Evolutionary conservation across 1,140 invertebrate genomes (phyloP).

Genomic region (Eulimnadia texana): DNA sequence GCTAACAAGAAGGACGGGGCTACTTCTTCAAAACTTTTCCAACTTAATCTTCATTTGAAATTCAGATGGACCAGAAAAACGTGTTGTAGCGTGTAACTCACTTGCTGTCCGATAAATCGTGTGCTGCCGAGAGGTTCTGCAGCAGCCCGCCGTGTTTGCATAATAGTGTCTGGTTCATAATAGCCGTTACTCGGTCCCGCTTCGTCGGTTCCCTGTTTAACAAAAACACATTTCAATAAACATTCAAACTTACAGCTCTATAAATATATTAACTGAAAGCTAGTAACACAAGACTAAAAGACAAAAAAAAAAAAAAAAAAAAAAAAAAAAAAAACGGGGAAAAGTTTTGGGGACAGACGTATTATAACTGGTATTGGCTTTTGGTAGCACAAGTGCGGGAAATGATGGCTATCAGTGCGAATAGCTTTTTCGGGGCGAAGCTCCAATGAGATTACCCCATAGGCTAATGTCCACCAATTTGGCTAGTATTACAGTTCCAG

Average conservation of each 20-base stretch:
- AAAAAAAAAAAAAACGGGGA: not conserved
- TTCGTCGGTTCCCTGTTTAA: slow-evolving; percentile 16
- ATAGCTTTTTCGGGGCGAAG: no score
- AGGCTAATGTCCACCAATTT: no score
- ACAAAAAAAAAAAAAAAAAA: not conserved
- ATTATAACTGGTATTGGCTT: no score
- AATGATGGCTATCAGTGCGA: no score
- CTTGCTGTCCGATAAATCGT: slow-evolving; percentile 8
- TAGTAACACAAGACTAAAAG: not conserved
- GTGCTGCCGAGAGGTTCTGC: slow-evolving; percentile 4
- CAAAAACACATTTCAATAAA: not conserved
- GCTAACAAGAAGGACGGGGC: no score
- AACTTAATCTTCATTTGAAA: not conserved
- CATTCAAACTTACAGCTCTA: no score
- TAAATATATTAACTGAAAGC: not conserved
- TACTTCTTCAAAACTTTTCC: no score
- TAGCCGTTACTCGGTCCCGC: slow-evolving; percentile 1
- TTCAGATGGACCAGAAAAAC: not conserved
- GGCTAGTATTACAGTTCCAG: no score
- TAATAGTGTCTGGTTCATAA: slow-evolving; percentile 15
- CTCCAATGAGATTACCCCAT: no score
- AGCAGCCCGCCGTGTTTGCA: slow-evolving; percentile 18
- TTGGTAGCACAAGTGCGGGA: no score
- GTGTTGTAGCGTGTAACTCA: not conserved
- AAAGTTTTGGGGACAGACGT: not conserved